Evolutionary conservation across 2,113 vertebrate genomes (phyloP).

Genomic region (Orthonyx spaldingii): DNA sequence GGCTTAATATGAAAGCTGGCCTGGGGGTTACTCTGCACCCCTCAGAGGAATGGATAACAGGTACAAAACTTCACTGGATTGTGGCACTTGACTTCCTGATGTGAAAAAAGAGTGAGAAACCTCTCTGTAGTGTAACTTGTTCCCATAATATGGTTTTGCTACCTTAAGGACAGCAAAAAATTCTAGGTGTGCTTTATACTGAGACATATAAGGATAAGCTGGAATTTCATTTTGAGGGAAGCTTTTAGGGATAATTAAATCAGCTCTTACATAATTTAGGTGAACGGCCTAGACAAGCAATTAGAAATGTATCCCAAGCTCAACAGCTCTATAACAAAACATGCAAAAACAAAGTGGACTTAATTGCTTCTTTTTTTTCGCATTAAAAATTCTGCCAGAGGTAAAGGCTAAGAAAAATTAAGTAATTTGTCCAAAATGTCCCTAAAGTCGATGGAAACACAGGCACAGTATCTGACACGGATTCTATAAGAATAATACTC

Average conservation of each 20-base stretch:
- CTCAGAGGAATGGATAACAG: background rate
- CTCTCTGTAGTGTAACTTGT: background rate
- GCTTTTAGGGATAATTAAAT: conserved; percentile 43
- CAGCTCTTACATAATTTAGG: background rate
- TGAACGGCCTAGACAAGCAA: background rate
- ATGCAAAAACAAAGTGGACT: background rate
- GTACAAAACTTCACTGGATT: background rate
- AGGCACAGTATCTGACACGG: background rate
- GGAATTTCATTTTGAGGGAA: background rate
- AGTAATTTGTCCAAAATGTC: background rate
- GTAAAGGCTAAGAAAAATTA: background rate
- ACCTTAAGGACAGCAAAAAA: background rate
- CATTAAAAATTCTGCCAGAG: background rate
- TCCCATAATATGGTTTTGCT: background rate
- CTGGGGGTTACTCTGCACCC: background rate
- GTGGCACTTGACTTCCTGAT: background rate
- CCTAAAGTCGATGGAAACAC: background rate
- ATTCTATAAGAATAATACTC: background rate
- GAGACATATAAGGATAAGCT: background rate
- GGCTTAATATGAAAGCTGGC: background rate
- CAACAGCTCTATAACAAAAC: background rate
- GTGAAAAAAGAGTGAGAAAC: background rate
- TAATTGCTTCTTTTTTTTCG: background rate
- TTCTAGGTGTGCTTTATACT: background rate
- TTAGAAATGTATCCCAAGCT: background rate